Evolutionary conservation across 2,888 invertebrate species (phyloP).

Genomic region (Athalia circularis): DNA sequence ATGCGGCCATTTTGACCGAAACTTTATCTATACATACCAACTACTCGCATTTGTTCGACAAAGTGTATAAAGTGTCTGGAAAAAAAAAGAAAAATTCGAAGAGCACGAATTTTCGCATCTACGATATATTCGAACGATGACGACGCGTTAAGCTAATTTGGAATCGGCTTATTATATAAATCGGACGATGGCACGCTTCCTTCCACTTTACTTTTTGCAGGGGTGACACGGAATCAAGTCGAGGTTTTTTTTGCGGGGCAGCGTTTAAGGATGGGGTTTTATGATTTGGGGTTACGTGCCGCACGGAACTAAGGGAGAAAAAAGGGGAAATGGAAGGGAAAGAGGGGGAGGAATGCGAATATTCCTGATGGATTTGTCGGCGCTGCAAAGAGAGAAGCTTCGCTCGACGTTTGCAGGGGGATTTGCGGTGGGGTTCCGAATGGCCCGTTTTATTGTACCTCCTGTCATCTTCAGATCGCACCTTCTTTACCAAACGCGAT

Average conservation of each 20-base stretch:
- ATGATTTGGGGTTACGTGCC: conserved; percentile 1
- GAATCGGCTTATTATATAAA: conserved; percentile 62
- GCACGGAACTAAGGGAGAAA: no score
- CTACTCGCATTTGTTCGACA: neutral
- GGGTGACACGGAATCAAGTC: neutral
- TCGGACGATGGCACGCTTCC: conserved; percentile 10
- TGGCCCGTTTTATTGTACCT: conserved; percentile 65
- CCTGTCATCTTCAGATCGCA: conserved; percentile 71
- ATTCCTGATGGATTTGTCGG: conserved; percentile 28
- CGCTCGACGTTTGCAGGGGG: neutral
- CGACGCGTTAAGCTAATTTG: conserved; percentile 52
- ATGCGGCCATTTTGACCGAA: neutral
- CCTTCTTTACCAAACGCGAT: conserved; percentile 66
- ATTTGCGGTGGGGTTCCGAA: conserved; percentile 52
- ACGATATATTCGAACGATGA: no score
- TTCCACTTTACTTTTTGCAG: neutral
- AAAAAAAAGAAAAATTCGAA: no score
- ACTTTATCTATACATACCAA: neutral
- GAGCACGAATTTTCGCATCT: no score
- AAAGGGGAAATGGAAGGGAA: no score
- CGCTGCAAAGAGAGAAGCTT: no score
- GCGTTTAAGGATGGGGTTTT: neutral
- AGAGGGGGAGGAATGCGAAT: no score
- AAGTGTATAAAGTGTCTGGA: no score
- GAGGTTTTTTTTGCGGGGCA: neutral